These are phyloP conservation scores for Pelodiscus sinensis DNA, from an alignment of 2,113 vertebrate genomes.

Conservation along the genomic window DNA sequence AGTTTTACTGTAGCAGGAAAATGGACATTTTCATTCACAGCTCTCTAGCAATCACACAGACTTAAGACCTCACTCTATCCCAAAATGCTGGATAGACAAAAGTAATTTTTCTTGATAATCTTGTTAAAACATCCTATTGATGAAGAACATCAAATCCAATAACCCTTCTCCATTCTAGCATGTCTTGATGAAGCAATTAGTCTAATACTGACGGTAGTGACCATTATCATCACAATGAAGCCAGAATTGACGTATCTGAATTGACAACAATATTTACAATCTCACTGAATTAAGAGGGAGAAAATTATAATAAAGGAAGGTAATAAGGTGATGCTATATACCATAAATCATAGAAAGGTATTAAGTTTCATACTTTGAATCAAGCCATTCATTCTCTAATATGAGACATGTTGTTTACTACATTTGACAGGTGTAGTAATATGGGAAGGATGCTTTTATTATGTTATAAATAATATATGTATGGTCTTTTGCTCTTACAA, in stretches of 20 bases:
- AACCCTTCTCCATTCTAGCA: neutral
- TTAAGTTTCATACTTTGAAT: neutral
- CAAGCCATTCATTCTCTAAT: neutral
- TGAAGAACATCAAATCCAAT: neutral
- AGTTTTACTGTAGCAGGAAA: neutral
- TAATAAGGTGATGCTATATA: neutral
- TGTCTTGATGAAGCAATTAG: neutral
- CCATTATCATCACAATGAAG: neutral
- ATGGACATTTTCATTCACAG: neutral
- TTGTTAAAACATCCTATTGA: neutral
- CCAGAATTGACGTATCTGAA: neutral
- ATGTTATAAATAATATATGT: neutral
- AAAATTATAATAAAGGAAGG: neutral
- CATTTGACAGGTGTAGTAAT: neutral
- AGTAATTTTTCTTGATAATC: neutral
- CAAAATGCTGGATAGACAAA: neutral
- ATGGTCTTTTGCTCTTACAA: neutral
- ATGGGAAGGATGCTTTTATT: neutral
- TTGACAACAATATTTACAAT: neutral
- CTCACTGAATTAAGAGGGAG: neutral
- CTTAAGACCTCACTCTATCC: neutral
- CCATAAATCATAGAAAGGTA: neutral
- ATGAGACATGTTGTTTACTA: neutral
- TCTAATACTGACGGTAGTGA: neutral
- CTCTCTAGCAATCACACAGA: accelerated